phyloP scores from a whole-genome alignment of 30 jellyfish, hydroid and myxozoan genomes.

The Chironex yamaguchii region DNA sequence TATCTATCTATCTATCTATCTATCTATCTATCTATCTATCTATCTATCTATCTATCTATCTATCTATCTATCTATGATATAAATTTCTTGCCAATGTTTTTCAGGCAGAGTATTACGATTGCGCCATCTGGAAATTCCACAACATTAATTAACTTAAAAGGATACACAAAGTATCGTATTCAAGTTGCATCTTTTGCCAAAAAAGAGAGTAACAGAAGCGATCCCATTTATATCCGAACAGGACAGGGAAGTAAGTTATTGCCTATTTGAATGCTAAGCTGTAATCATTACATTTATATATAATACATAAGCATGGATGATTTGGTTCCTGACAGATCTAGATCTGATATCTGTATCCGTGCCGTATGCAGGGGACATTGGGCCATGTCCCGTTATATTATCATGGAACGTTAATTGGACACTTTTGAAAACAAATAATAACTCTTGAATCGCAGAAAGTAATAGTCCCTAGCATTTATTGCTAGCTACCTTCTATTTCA shows the following conservation, averaged over 20 bases:
- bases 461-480: too few species aligned
- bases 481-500: too few species aligned
- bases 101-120: conserved; percentile 3
- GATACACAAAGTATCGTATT: conserved; percentile 32
- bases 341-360: too few species aligned
- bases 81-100: background rate
- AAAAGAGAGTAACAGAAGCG: conserved; percentile 15
- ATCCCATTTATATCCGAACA: conserved; percentile 11
- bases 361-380: too few species aligned
- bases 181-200: conserved; percentile 8
- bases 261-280: too few species aligned
- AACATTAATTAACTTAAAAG: background rate
- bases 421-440: too few species aligned
- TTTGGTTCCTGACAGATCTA: too few species aligned
- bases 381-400: too few species aligned
- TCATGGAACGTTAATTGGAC: too few species aligned
- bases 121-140: conserved; percentile 1
- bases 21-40: background rate
- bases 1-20: conserved; percentile 38
- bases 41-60: conserved; percentile 28
- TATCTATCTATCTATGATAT: conserved; percentile 14
- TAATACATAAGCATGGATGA: too few species aligned
- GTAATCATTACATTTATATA: too few species aligned
- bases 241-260: conserved; percentile 31
- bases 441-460: too few species aligned